Evolutionary conservation across 1,140 invertebrate genomes (phyloP), one percentile per base, ranked within the genome.

Genomic region (Dolichoris vasculosae): DNA sequence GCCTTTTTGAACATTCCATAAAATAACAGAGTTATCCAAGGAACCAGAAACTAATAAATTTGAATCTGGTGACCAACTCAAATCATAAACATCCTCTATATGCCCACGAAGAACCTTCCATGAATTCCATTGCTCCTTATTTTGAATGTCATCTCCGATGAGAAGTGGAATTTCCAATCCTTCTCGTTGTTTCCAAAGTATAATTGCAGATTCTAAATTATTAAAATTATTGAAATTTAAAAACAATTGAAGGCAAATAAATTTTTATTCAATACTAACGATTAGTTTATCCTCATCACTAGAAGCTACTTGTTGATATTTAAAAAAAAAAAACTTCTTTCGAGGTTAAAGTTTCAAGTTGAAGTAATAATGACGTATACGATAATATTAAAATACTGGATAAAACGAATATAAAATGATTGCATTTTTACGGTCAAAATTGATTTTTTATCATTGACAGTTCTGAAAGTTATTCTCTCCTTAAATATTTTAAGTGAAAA

Each of bases 11-110:
- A 98, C 93, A 94, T 99, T 97, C 98, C 98, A 99, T 32, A 99
- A 88, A 89, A 99, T 96, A 23, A 98, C 96, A 77, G 97, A 97
- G 91, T 99, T 99, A 91, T 99, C 98, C 35, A 99, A 97, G 30
- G 98, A 99, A 0, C 97, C 98, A 26, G 98, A 98, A n/a, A 98
- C 94, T 1, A 99, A 90, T 86, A 95, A 96, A 81, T 94, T 93
- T 11, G 96, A 96, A 92, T 98, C 96, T 46, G 96, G 94, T 76
- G 97, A 97, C 98, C 98, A 99, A 89, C 96, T 95, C 7, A 99
- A 90, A 92, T 99, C 98, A 90, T 98, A 97, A 26, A 99, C 95
- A 94, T 99, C 98, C 92, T 99, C 97, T 82, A 98, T 94, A 93
- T 99, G 99, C 4, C 98, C 97, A 84, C 98, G 94, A 6, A 98